phyloP scores from a whole-genome alignment of 2,888 invertebrate genomes.

The Sphaerophoria rueppellii region DNA sequence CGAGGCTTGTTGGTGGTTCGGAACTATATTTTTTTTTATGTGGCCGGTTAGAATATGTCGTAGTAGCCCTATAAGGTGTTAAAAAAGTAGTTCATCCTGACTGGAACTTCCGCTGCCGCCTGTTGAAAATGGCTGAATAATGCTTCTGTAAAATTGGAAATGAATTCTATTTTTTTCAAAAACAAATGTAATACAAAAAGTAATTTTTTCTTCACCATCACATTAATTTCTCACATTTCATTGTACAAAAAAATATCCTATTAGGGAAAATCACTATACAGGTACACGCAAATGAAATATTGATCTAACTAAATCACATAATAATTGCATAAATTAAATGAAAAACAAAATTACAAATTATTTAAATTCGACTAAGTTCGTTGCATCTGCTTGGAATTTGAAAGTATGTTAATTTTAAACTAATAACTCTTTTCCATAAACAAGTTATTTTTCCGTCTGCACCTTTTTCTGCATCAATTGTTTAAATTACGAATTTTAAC shows the following conservation, averaged over 20 bases:
- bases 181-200: no score
- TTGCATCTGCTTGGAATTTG: slow-evolving; percentile 26
- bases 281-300: background rate
- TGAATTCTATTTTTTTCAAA: no score
- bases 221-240: no score
- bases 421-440: slow-evolving; percentile 15
- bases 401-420: slow-evolving; percentile 40
- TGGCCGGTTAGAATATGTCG: no score
- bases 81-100: no score
- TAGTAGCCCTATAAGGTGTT: no score
- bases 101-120: no score
- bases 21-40: no score
- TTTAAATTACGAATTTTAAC: background rate
- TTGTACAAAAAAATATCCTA: background rate
- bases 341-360: slow-evolving; percentile 11
- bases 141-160: no score
- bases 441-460: slow-evolving; percentile 1
- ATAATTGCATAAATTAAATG: slow-evolving; percentile 27
- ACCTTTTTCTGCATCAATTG: background rate
- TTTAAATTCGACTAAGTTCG: slow-evolving; percentile 27
- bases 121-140: no score
- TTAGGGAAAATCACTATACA: background rate
- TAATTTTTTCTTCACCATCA: no score
- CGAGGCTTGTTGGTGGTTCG: no score
- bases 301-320: background rate